These are phyloP conservation scores for Drosophila nasuta DNA, from an alignment of 1,140 invertebrate species.

Conservation along the genomic window DNA sequence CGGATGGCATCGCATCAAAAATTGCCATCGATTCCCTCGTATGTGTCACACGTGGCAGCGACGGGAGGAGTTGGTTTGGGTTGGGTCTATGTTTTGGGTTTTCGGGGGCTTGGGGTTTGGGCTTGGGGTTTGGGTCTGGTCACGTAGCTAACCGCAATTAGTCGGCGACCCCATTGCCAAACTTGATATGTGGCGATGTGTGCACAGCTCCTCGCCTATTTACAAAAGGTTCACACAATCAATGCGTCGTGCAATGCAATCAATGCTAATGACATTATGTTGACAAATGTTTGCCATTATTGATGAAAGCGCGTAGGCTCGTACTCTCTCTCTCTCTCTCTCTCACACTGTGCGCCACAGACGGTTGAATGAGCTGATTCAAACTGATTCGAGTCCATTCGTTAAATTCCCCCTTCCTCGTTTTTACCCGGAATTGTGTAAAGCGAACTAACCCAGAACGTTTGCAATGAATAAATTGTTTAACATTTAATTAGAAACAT, in stretches of 20 bases:
- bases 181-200: conserved; percentile 48
- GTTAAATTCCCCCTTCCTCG: background rate
- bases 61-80: background rate
- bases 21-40: conserved; percentile 27
- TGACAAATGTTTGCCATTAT: conserved; percentile 82
- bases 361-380: conserved; percentile 39
- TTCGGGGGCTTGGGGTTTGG: background rate
- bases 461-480: conserved; percentile 38
- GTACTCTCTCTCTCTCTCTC: background rate
- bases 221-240: conserved; percentile 78
- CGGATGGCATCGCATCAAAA: conserved; percentile 37
- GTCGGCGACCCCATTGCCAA: conserved; percentile 65
- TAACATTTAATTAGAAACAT: conserved; percentile 55
- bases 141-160: conserved; percentile 78
- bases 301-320: conserved; percentile 67
- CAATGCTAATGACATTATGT: conserved; percentile 83
- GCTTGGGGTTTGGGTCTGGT: conserved; percentile 40
- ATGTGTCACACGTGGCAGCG: conserved; percentile 18
- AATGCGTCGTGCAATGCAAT: conserved; percentile 75
- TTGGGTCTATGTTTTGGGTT: background rate
- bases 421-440: background rate
- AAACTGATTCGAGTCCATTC: conserved; percentile 29
- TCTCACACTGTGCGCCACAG: background rate
- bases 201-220: conserved; percentile 59
- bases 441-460: conserved; percentile 22